Evolutionary conservation across 2,888 invertebrate species (phyloP).

Genomic region (Abrostola tripartita): DNA sequence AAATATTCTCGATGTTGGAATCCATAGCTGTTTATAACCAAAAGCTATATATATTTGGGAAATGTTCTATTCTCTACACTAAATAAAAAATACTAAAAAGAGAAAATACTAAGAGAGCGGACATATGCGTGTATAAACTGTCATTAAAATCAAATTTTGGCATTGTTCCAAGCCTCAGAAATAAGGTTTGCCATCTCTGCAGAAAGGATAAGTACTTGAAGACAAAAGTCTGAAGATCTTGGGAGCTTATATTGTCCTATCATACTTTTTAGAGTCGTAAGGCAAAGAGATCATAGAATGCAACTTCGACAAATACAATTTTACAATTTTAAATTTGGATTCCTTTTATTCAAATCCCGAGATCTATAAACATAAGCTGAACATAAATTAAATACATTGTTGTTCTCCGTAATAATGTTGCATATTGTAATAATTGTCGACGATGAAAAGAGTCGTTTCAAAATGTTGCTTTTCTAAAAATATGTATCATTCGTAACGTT

Average conservation of each 20-base stretch:
- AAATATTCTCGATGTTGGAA: constrained; percentile 8
- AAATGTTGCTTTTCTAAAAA: constrained; percentile 48
- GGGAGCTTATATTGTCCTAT: constrained; percentile 63
- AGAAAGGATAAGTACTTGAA: constrained; percentile 70
- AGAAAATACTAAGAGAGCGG: constrained; percentile 71
- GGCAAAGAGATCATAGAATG: constrained; percentile 24
- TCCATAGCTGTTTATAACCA: constrained; percentile 13
- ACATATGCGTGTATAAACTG: constrained; percentile 82
- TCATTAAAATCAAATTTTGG: constrained; percentile 87
- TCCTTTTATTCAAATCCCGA: constrained; percentile 15
- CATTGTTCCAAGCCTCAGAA: constrained; percentile 77
- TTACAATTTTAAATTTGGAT: constrained; percentile 19
- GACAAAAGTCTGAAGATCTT: constrained; percentile 63
- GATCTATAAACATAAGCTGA: constrained; percentile 21
- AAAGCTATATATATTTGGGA: constrained; percentile 20
- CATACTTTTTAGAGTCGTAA: constrained; percentile 47
- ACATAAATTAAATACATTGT: constrained; percentile 42
- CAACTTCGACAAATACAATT: constrained; percentile 18
- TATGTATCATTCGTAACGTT: constrained; percentile 48
- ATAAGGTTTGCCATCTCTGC: constrained; percentile 82
- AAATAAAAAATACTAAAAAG: constrained; percentile 59
- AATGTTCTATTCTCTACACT: constrained; percentile 47
- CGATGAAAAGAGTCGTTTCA: constrained; percentile 25
- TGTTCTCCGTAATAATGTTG: constrained; percentile 42
- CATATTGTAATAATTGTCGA: constrained; percentile 24